Conservation (phyloP, 2,888 invertebrate genomes). For the Ceriagrion tenellum region DNA sequence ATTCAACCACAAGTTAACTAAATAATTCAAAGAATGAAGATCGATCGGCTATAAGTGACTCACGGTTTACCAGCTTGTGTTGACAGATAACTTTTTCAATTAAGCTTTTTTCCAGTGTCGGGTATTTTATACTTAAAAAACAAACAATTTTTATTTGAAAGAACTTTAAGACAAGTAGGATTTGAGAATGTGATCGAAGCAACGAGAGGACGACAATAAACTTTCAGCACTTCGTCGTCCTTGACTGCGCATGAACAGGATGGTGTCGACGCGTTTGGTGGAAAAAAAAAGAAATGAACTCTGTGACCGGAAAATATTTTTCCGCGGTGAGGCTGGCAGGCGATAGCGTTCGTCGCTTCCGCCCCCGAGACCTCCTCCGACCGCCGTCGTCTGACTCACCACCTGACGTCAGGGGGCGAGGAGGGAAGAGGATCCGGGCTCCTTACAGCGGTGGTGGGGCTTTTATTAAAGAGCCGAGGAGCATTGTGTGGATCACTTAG, state of each 20-base stretch:
- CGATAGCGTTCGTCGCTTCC: constrained; percentile 8
- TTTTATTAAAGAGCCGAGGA: not conserved
- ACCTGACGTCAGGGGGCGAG: not conserved
- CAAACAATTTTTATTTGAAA: too few species aligned
- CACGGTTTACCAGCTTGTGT: too few species aligned
- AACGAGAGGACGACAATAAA: not conserved
- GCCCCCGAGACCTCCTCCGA: not conserved
- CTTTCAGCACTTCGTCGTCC: not conserved
- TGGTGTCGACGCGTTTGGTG: not conserved
- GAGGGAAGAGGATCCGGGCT: constrained; percentile 17
- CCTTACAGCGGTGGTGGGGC: not conserved
- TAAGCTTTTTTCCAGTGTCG: too few species aligned
- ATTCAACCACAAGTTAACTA: too few species aligned
- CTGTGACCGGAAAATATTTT: constrained; percentile 16
- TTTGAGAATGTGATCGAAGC: not conserved
- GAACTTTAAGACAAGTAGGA: too few species aligned
- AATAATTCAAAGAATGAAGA: too few species aligned
- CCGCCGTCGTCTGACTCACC: not conserved
- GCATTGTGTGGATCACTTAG: constrained; percentile 8
- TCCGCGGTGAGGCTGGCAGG: constrained; percentile 20
- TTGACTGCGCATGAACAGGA: not conserved
- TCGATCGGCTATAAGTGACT: too few species aligned
- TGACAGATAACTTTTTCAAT: too few species aligned
- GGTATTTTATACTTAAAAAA: too few species aligned
- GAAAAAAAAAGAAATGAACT: not conserved